A percentile compares a stretch with the other conserved stretches of the same genome.
Evolutionary conservation across 2,113 vertebrate genomes (phyloP).

Genomic region (Anolis sagrei): DNA sequence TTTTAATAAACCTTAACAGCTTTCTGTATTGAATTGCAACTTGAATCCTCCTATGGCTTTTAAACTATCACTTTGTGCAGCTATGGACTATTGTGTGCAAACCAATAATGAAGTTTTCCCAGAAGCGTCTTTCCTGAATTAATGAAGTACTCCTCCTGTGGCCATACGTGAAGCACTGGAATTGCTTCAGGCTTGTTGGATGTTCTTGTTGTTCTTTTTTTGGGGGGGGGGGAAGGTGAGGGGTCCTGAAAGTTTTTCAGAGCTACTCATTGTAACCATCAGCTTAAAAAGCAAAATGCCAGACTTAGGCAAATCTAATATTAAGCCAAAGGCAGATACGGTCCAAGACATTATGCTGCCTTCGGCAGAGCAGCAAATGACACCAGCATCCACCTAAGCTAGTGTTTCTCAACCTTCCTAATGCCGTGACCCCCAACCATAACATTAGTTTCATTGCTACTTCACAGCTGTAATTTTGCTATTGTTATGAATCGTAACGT

Average conservation of each 20-base stretch:
- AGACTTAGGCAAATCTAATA: not conserved
- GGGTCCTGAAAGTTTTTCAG: not conserved
- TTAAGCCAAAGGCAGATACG: not conserved
- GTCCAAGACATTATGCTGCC: not conserved
- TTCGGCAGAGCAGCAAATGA: not conserved
- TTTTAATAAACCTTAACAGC: constrained; percentile 15
- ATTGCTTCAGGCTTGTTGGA: not conserved
- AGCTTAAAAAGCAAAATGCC: not conserved
- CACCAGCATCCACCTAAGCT: no score
- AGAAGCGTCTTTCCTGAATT: not conserved
- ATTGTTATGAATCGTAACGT: no score
- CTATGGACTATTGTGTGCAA: not conserved
- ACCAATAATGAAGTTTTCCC: not conserved
- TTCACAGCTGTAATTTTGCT: no score
- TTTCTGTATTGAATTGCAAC: not conserved
- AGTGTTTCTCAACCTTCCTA: no score
- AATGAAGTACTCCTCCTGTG: not conserved
- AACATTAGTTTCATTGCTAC: no score
- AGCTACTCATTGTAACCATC: not conserved
- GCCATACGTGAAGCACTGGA: not conserved
- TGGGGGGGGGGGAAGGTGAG: no score
- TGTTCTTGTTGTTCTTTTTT: no score
- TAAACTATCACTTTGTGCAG: not conserved
- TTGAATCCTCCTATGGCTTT: not conserved
- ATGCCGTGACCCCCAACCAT: no score